Evolutionary conservation across 2,797 vertebrate species (phyloP).

Genomic region (Iguana delicatissima): DNA sequence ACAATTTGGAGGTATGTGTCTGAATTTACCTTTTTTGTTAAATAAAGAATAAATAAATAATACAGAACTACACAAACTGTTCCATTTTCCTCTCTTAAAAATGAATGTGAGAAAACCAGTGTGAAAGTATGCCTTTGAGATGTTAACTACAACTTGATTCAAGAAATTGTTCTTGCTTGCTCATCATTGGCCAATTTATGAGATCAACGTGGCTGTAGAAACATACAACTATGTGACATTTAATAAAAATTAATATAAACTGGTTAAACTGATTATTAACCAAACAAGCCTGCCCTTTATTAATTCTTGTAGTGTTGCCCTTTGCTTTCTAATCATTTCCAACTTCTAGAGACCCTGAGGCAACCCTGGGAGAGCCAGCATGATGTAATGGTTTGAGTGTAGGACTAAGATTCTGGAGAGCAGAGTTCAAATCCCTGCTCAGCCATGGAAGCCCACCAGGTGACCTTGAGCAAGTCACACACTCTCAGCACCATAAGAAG

Average conservation of each 20-base stretch:
- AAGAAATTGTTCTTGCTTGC: not conserved
- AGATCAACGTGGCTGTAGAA: not conserved
- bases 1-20: not conserved
- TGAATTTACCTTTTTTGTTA: not conserved
- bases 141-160: not conserved
- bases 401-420: too few relatives aligned
- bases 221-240: not conserved
- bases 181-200: not conserved
- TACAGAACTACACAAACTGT: not conserved
- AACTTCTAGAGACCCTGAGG: too few relatives aligned
- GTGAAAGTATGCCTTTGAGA: not conserved
- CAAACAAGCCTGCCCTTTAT: not conserved
- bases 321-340: too few relatives aligned
- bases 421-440: too few relatives aligned
- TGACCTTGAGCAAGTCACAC: too few relatives aligned
- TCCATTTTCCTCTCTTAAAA: not conserved
- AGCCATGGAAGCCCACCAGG: too few relatives aligned
- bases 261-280: not conserved
- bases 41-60: too few relatives aligned
- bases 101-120: not conserved
- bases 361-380: too few relatives aligned
- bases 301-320: not conserved
- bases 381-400: too few relatives aligned
- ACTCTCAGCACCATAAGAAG: too few relatives aligned
- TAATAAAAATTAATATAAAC: not conserved